A percentile compares a stretch with the other conserved stretches of the same genome.
Evolutionary conservation across 2,113 vertebrate genomes (phyloP).

Genomic region (Acanthochromis polyacanthus): DNA sequence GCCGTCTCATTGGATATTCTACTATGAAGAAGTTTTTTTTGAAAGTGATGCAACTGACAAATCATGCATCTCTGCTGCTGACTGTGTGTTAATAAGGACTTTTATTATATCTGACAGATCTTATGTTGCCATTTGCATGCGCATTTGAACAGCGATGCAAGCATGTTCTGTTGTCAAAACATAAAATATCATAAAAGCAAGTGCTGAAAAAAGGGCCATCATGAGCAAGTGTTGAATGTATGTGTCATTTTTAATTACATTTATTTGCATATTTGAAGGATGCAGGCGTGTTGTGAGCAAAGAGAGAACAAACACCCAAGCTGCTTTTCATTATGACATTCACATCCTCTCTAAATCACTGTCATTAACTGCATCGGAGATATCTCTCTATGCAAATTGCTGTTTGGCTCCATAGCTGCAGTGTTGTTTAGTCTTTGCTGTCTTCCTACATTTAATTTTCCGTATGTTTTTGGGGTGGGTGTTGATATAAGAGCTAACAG

Average conservation of each 20-base stretch:
- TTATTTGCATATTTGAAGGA: conserved; percentile 34
- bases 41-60: neutral
- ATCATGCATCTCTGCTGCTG: neutral
- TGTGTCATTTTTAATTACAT: conserved; percentile 28
- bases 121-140: neutral
- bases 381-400: neutral
- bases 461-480: too few relatives aligned
- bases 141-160: neutral
- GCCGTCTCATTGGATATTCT: neutral
- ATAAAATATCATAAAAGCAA: neutral
- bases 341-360: neutral
- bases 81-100: neutral
- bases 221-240: neutral
- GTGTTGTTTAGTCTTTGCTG: neutral
- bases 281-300: conserved; percentile 3
- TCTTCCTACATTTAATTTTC: too few relatives aligned
- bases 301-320: neutral
- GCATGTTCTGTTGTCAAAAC: neutral
- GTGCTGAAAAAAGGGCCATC: neutral
- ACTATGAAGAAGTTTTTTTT: neutral
- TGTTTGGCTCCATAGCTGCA: neutral
- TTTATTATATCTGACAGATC: neutral
- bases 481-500: too few relatives aligned
- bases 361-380: neutral
- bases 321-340: conserved; percentile 23